Evolutionary conservation across 2,113 vertebrate species (phyloP), one percentile per base, ranked within the genome.

Genomic region (Lepus americanus): DNA sequence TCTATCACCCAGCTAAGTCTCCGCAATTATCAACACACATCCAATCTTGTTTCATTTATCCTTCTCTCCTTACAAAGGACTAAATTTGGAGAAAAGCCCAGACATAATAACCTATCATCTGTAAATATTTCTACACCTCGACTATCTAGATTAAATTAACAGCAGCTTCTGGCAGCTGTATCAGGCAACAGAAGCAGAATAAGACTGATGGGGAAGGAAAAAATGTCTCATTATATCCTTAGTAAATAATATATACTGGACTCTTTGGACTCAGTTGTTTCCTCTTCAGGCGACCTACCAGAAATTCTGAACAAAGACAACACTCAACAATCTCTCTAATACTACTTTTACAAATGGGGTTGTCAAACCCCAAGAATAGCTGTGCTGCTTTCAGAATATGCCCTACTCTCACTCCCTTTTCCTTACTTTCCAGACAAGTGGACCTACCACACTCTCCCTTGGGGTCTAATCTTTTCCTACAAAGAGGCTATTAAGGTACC

Each of bases 61-160:
- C 51, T n/a, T 80, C 19, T 83, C 19, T 92, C 72, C 27, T 53
- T 7, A 6, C 9, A 93, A 92, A 92, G 89, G 31, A 89, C 20
- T 85, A 25, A 73, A 85, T 88, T 74, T 95, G 44, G 51, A 94
- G 67, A 93, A 93, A 95, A 94, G 17, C 36, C 53, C 70, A 94
- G 70, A 86, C 11, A 94, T 80, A 80, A 3, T 74, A 91, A 31
- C 39, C 31, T 85, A 92, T 83, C 20, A 2, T 94, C 59, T 95
- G 13, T 89, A 79, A 93, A 93, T 87, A 95, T 80, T 96, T 90
- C 53, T 84, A 39, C 76, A 84, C 59, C 39, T 83, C 82, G 59
- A 79, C 19, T 67, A 72, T 91, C 64, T 76, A 81, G 53, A 44
- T 86, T 93, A 19, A 92, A 44, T 51, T 91, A 93, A 82, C 5